A percentile compares a stretch with the other conserved stretches of the same genome.
phyloP scores from a whole-genome alignment of 2,888 invertebrate genomes.

The Cataglyphis rosenhaueri region DNA sequence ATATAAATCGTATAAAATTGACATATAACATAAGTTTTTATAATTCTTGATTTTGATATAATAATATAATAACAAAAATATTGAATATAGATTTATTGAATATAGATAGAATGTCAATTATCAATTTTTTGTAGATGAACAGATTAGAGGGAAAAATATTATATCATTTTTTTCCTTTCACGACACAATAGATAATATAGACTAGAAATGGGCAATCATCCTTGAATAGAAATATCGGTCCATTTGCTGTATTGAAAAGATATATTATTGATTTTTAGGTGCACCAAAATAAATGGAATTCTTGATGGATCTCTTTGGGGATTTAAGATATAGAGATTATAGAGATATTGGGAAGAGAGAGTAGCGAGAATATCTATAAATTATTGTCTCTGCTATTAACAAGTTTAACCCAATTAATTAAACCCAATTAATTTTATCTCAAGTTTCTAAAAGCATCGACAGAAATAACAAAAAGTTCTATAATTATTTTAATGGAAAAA shows the following conservation, averaged over 20 bases:
- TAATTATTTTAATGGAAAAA: neutral
- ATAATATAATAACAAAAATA: neutral
- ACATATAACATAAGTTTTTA: neutral
- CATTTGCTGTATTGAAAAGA: neutral
- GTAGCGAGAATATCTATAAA: neutral
- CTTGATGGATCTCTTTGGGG: neutral
- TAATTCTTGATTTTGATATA: neutral
- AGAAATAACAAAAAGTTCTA: neutral
- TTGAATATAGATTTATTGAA: neutral
- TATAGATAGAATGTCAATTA: neutral
- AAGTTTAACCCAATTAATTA: neutral
- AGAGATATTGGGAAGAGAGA: neutral
- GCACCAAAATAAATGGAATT: neutral
- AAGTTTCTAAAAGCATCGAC: neutral
- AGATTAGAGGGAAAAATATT: constrained; percentile 15
- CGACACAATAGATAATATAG: neutral
- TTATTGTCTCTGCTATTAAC: neutral
- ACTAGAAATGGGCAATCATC: neutral
- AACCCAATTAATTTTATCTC: neutral
- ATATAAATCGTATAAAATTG: neutral
- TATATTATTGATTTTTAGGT: neutral
- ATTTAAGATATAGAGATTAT: neutral
- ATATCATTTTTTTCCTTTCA: neutral
- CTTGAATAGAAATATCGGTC: neutral
- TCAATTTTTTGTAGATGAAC: constrained; percentile 16